Evolutionary conservation across 1,140 invertebrate genomes (phyloP).

Genomic region (Penaeus chinensis): DNA sequence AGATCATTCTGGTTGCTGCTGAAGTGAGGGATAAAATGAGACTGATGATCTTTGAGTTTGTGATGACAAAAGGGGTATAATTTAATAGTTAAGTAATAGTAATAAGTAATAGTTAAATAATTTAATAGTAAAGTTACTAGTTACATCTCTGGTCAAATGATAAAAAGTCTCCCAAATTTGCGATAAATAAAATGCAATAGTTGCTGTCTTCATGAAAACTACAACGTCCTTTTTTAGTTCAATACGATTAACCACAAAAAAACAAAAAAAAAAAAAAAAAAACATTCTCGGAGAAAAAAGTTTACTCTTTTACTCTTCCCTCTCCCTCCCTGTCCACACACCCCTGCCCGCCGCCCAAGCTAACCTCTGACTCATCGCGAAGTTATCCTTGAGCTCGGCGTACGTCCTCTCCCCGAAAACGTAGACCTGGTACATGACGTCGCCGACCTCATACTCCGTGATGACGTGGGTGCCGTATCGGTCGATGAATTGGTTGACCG

Average conservation of each 20-base stretch:
- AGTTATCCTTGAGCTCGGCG: slow-evolving; percentile 57
- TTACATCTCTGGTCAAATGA: too few relatives aligned
- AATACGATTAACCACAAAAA: too few relatives aligned
- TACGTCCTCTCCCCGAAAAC: slow-evolving; percentile 62
- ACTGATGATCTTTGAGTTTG: background rate
- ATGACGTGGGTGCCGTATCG: slow-evolving; percentile 62
- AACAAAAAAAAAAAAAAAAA: too few relatives aligned
- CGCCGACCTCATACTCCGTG: slow-evolving; percentile 59
- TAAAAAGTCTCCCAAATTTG: too few relatives aligned
- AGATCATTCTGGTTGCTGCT: slow-evolving; percentile 51
- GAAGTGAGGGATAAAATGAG: background rate
- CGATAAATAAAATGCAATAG: too few relatives aligned
- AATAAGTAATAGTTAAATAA: too few relatives aligned
- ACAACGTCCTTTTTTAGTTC: too few relatives aligned
- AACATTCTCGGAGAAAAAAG: too few relatives aligned
- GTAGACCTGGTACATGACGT: slow-evolving; percentile 61
- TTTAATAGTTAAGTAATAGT: too few relatives aligned
- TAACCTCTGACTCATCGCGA: slow-evolving; percentile 44
- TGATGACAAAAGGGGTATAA: background rate
- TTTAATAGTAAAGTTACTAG: too few relatives aligned
- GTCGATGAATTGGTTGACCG: slow-evolving; percentile 61
- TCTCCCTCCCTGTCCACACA: background rate
- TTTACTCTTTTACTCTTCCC: too few relatives aligned
- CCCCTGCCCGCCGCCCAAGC: background rate
- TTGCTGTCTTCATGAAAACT: too few relatives aligned